Base-by-base conservation (phyloP, 1,140 invertebrate species). In the Sinonovacula constricta region DNA sequence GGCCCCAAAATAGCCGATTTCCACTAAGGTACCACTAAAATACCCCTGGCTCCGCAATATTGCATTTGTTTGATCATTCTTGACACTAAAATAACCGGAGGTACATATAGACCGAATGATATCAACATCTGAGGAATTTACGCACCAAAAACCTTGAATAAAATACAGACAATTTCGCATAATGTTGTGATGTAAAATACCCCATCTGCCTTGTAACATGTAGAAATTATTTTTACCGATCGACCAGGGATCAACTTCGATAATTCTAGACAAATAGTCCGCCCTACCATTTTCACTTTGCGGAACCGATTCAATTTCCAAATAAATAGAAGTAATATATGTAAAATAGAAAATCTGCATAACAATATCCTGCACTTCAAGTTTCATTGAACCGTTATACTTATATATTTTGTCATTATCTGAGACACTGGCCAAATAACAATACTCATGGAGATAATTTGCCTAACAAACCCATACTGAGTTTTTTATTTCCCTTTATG, bases 41-140 rank as follows among this genome's bases (percentile, higher is more conserved):
- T 36, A 10, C 51, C 51, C 22, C 31, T 22, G 22, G 31, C 26
- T 34, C 28, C 24, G 34, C 53, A 70, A 24, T 70, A 22, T 18
- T 59, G 12, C 72, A 76, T 78, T 51, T 78, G 51, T 15, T 22
- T 65, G 18, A 78, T n/a, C 3, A 76, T 66, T 56, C 28, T 78
- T 14, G 22, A 0, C 10, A 78, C 7, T 3, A 78, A 3, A 34
- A 33, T 49, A 31, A 67, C 18, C 2, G 66, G 75, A 15, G 56
- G 75, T 30, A 78, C 75, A 62, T 45, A 78, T 28, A 54, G 69
- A 39, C 65, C 54, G 28, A 39, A 45, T 2, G 2, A 7, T 15
- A 3, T 15, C 18, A 45, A 45, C 39, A 45, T 18, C 18, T 45
- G 39, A 45, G 39, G 18, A 45, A 54, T 22, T 4, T 15, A 5